Evolutionary conservation across 2,888 invertebrate genomes (phyloP).

Genomic region (Eupithecia abbreviata): DNA sequence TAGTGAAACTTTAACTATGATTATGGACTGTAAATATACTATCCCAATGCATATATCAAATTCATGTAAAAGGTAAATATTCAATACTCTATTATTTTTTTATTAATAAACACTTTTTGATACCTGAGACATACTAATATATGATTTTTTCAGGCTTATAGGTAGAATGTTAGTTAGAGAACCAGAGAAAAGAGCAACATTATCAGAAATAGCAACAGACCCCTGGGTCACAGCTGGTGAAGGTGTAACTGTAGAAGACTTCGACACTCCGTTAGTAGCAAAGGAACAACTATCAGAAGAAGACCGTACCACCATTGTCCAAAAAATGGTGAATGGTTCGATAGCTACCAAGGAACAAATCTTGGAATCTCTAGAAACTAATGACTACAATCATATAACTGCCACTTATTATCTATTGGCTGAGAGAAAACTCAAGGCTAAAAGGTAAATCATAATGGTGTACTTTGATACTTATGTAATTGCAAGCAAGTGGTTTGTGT

Average conservation of each 20-base stretch:
- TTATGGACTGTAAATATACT: slow-evolving; percentile 99
- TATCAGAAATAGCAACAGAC: slow-evolving; percentile 94
- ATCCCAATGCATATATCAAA: slow-evolving; percentile 94
- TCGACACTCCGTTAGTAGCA: slow-evolving; percentile 91
- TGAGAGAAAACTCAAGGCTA: slow-evolving; percentile 93
- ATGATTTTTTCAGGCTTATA: slow-evolving; percentile 87
- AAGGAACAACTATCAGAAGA: slow-evolving; percentile 95
- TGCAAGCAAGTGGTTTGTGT: not conserved
- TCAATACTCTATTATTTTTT: not conserved
- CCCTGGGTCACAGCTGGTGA: slow-evolving; percentile 90
- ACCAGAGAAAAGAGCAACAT: slow-evolving; percentile 94
- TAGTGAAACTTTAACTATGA: slow-evolving; percentile 99
- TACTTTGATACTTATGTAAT: slow-evolving; percentile 9
- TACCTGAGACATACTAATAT: not conserved
- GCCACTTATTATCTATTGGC: slow-evolving; percentile 98
- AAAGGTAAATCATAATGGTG: slow-evolving; percentile 77
- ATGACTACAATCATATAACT: slow-evolving; percentile 99
- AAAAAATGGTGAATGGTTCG: slow-evolving; percentile 97
- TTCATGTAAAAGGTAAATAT: slow-evolving; percentile 89
- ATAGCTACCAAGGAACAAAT: slow-evolving; percentile 98
- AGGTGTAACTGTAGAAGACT: slow-evolving; percentile 81
- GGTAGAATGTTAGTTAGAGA: slow-evolving; percentile 96
- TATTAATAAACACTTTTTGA: not conserved
- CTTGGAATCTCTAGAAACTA: slow-evolving; percentile 95
- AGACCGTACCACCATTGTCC: slow-evolving; percentile 95